phyloP scores from a whole-genome alignment of 2,113 vertebrate genomes.

The Chionomys nivalis region DNA sequence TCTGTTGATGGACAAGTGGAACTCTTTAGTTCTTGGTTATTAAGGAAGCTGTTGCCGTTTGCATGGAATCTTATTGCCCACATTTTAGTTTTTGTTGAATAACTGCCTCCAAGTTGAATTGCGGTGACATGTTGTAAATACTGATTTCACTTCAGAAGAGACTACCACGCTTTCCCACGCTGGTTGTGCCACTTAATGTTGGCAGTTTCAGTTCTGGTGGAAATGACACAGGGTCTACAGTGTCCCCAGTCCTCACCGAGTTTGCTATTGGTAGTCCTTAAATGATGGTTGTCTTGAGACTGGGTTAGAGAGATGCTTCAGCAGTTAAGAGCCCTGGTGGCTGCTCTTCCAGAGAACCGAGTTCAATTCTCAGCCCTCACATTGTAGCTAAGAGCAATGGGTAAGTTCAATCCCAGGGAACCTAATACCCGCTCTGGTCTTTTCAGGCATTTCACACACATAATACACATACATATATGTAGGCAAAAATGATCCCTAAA shows the following conservation, averaged over 20 bases:
- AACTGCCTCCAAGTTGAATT: background rate
- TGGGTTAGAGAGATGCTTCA: background rate
- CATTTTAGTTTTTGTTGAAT: constrained; percentile 25
- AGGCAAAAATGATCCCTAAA: background rate
- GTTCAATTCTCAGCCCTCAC: background rate
- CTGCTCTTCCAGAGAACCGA: background rate
- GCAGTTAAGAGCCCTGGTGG: background rate
- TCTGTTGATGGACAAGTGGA: background rate
- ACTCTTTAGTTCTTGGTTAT: background rate
- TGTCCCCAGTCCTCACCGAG: background rate
- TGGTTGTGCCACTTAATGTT: background rate
- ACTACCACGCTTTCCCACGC: background rate
- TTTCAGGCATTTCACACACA: background rate
- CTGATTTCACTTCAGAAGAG: background rate
- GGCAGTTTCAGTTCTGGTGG: background rate
- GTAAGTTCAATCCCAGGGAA: background rate
- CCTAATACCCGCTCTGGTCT: background rate
- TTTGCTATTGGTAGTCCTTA: background rate
- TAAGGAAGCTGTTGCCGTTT: constrained; percentile 19
- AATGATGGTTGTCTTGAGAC: background rate
- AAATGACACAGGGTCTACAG: background rate
- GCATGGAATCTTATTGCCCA: background rate
- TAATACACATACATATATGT: background rate
- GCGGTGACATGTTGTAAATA: constrained; percentile 6
- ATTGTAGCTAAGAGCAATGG: background rate